Base-by-base conservation (phyloP, 2,113 vertebrate species). In the Rattus norvegicus region DNA sequence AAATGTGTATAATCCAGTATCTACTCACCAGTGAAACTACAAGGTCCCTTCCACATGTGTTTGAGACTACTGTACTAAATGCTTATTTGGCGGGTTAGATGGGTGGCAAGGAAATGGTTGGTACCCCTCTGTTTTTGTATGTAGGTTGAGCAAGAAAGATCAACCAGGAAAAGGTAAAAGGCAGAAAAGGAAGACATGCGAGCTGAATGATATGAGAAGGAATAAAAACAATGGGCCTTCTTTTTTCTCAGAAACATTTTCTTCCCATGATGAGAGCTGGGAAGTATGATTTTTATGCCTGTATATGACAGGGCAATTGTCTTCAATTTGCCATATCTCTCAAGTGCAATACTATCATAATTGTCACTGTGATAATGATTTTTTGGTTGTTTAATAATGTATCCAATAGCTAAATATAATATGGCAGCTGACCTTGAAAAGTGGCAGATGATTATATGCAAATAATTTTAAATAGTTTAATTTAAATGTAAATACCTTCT, bases 241-340 rank as follows among this genome's bases (percentile, higher is more conserved):
- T 92, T 89, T 81, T 81, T 22, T 75, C 63, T 83, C 28, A 73
- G 65, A 76, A 84, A 20, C 49, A 63, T 24, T 89, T 83, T 81
- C n/a, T 94, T 93, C 49, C 39, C 10, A 70, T n/a, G 65, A 61
- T 36, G 70, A 88, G 72, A 86, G 56, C 19, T 33, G 11, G 22
- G 76, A 92, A 80, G 39, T 56, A 43, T 92, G 39, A 89, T 65
- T 90, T 90, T 95, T 43, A 30, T 87, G 67, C 47, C 54, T 67
- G 47, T 1, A 79, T 63, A 86, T 87, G 87, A 95, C 83, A 94
- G 72, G 87, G 65, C 33, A 67, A 89, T 96, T 96, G 92, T 91
- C 88, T 65, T 92, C 63, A 91, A 2, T 92, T 92, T 94, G 26
- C 9, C 1, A 16, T 67, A 47, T 91, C 79, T 97, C 69, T 95